These are phyloP conservation scores for Molorchus minor DNA, from an alignment of 2,888 invertebrate genomes.

Conservation along the genomic window DNA sequence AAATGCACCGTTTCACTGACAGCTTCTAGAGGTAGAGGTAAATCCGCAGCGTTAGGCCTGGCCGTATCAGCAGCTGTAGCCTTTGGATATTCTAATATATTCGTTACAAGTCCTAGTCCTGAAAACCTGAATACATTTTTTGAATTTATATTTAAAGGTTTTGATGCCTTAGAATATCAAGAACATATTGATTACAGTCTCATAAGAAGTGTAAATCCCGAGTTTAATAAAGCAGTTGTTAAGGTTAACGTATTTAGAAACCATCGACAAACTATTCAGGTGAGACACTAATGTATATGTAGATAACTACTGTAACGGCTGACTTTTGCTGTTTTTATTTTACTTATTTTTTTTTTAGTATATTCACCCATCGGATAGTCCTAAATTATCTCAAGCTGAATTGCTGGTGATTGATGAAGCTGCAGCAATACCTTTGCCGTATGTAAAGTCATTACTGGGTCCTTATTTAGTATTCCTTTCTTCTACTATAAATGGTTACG, in stretches of 20 bases:
- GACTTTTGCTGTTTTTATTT: neutral
- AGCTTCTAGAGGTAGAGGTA: slow-evolving; percentile 96
- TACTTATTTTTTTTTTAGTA: slow-evolving; percentile 71
- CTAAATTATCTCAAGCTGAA: slow-evolving; percentile 91
- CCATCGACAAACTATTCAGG: slow-evolving; percentile 93
- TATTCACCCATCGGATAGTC: slow-evolving; percentile 91
- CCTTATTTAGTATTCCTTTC: slow-evolving; percentile 95
- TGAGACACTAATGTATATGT: slow-evolving; percentile 53
- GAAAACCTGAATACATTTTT: slow-evolving; percentile 98
- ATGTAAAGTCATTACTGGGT: slow-evolving; percentile 88
- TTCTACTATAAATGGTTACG: slow-evolving; percentile 97
- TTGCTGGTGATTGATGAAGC: slow-evolving; percentile 97
- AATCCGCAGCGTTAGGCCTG: slow-evolving; percentile 96
- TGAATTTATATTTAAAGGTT: slow-evolving; percentile 95
- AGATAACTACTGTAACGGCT: neutral
- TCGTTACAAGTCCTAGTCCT: slow-evolving; percentile 97
- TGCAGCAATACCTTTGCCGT: slow-evolving; percentile 95
- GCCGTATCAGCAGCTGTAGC: slow-evolving; percentile 88
- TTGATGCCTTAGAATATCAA: slow-evolving; percentile 92
- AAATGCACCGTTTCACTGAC: slow-evolving; percentile 94
- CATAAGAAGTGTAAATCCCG: slow-evolving; percentile 93
- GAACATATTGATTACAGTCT: slow-evolving; percentile 96
- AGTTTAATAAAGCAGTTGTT: slow-evolving; percentile 95
- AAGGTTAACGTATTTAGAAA: slow-evolving; percentile 90
- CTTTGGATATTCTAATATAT: slow-evolving; percentile 87